A percentile compares a stretch with the other conserved stretches of the same genome.
phyloP scores from a whole-genome alignment of 2,797 vertebrate genomes.

The Pipistrellus kuhlii region DNA sequence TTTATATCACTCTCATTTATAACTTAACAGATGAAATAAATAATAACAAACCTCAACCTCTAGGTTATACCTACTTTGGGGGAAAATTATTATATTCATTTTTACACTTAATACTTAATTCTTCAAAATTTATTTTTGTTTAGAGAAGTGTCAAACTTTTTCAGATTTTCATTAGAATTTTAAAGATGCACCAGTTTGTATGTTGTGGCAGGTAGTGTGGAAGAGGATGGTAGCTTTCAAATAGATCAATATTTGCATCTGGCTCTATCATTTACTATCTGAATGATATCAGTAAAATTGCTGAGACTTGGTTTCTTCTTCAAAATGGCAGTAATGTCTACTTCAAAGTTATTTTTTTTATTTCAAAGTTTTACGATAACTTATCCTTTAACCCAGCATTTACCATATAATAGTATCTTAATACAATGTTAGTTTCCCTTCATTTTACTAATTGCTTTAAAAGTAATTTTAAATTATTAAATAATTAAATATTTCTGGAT shows the following conservation, averaged over 20 bases:
- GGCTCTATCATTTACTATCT: neutral
- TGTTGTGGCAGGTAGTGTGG: neutral
- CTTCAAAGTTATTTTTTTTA: neutral
- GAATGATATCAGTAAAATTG: neutral
- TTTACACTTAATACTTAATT: neutral
- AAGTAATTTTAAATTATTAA: neutral
- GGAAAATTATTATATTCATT: neutral
- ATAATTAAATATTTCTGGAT: constrained; percentile 27
- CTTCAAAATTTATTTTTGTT: neutral
- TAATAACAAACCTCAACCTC: neutral
- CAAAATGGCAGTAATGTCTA: constrained; percentile 1
- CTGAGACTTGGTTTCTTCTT: constrained; percentile 34
- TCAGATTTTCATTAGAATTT: neutral
- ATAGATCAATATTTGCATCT: neutral
- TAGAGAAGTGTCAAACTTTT: neutral
- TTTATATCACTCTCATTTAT: neutral
- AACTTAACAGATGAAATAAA: neutral
- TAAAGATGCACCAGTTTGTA: neutral
- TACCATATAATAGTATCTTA: neutral
- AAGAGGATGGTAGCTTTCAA: neutral
- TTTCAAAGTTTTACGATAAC: neutral
- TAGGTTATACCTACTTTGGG: neutral
- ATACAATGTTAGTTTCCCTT: neutral
- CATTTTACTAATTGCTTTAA: constrained; percentile 38
- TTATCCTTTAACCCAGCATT: constrained; percentile 8